Evolutionary conservation across 2,797 vertebrate species (phyloP).

Genomic region (Premnoplex brunnescens): DNA sequence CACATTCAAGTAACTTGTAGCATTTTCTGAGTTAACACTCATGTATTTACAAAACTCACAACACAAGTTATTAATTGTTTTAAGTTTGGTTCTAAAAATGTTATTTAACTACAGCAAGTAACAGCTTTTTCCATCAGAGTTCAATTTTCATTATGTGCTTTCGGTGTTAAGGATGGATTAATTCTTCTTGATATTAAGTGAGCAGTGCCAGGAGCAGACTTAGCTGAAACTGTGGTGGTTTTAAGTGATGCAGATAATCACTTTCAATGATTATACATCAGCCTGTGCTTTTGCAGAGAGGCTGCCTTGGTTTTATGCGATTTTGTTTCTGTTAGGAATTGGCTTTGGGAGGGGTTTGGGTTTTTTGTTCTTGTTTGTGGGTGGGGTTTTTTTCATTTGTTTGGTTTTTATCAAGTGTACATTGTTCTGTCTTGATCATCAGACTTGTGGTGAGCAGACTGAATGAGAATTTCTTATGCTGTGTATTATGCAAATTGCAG

Average conservation of each 20-base stretch:
- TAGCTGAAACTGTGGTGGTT: background rate
- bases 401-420: background rate
- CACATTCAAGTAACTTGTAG: background rate
- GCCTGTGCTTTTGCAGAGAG: background rate
- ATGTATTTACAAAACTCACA: background rate
- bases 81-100: background rate
- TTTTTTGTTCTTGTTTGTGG: background rate
- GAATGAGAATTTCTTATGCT: background rate
- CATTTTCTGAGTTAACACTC: background rate
- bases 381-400: background rate
- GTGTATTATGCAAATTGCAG: background rate
- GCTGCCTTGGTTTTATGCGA: background rate
- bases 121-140: background rate
- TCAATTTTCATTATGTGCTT: background rate
- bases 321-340: background rate
- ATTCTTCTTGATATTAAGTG: background rate
- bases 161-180: background rate
- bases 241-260: background rate
- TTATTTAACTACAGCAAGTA: background rate
- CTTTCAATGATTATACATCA: background rate
- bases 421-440: background rate
- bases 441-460: background rate
- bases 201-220: background rate
- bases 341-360: fast-evolving
- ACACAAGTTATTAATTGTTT: background rate